Evolutionary conservation across 2,888 invertebrate genomes (phyloP).

Genomic region (Drosophila antonietae): DNA sequence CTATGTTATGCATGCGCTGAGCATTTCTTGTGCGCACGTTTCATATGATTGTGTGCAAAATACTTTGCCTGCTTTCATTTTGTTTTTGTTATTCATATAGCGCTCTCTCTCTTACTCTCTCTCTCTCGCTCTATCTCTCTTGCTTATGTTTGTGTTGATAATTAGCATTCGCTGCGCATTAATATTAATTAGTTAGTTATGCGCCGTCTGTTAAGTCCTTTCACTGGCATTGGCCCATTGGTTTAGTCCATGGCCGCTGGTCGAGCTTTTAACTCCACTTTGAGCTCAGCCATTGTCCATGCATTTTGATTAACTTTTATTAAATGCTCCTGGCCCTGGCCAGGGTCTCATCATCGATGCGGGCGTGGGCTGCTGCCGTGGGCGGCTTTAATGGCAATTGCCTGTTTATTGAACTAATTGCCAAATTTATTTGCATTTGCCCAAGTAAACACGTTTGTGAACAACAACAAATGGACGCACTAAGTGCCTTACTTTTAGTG

Average conservation of each 20-base stretch:
- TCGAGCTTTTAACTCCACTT: constrained; percentile 53
- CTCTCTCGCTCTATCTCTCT: neutral
- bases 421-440: constrained; percentile 33
- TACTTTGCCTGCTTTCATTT: constrained; percentile 55
- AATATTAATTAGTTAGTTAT: constrained; percentile 82
- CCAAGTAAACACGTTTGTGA: neutral
- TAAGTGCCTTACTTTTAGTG: neutral
- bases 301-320: constrained; percentile 64
- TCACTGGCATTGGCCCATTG: constrained; percentile 31
- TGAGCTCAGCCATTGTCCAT: constrained; percentile 48
- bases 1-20: constrained; percentile 55
- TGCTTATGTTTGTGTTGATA: constrained; percentile 47
- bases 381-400: constrained; percentile 26
- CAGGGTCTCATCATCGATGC: neutral
- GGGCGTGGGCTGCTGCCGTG: too few relatives aligned
- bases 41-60: constrained; percentile 76
- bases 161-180: constrained; percentile 81
- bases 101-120: neutral
- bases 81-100: constrained; percentile 9
- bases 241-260: constrained; percentile 28
- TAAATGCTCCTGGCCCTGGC: constrained; percentile 6
- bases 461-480: neutral
- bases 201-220: constrained; percentile 34
- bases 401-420: constrained; percentile 50
- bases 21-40: constrained; percentile 62